phyloP scores from a whole-genome alignment of 2,888 invertebrate genomes.

The Phragmatobia fuliginosa region DNA sequence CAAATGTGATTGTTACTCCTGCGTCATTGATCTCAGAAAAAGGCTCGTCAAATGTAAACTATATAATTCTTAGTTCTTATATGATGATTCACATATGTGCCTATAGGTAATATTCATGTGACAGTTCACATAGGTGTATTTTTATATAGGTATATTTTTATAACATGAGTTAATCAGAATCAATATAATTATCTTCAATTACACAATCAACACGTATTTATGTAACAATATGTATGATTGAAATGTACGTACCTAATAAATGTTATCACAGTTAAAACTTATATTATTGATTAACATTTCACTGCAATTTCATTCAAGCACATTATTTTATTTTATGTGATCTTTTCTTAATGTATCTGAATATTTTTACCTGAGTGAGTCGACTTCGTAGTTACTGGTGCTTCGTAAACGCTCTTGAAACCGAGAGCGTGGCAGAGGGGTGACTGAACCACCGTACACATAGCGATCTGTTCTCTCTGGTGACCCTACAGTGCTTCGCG shows the following conservation, averaged over 20 bases:
- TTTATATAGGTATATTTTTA: too few species aligned
- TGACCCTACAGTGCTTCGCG: slow-evolving; percentile 74
- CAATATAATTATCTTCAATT: too few species aligned
- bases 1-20: not conserved
- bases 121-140: too few species aligned
- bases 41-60: too few species aligned
- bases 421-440: slow-evolving; percentile 85
- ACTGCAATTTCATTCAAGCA: not conserved
- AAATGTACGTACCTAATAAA: too few species aligned
- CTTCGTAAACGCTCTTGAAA: slow-evolving; percentile 83
- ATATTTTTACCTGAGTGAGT: slow-evolving; percentile 67
- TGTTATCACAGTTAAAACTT: not conserved
- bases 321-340: not conserved
- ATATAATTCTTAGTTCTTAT: too few species aligned
- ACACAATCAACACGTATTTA: too few species aligned
- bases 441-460: slow-evolving; percentile 86
- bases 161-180: too few species aligned
- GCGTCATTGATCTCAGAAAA: too few species aligned
- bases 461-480: slow-evolving; percentile 76
- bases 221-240: too few species aligned
- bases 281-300: not conserved
- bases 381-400: slow-evolving; percentile 77
- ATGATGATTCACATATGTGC: too few species aligned
- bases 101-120: too few species aligned
- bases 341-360: not conserved